phyloP scores from a whole-genome alignment of 2,888 invertebrate genomes.

The Andrena camellia region DNA sequence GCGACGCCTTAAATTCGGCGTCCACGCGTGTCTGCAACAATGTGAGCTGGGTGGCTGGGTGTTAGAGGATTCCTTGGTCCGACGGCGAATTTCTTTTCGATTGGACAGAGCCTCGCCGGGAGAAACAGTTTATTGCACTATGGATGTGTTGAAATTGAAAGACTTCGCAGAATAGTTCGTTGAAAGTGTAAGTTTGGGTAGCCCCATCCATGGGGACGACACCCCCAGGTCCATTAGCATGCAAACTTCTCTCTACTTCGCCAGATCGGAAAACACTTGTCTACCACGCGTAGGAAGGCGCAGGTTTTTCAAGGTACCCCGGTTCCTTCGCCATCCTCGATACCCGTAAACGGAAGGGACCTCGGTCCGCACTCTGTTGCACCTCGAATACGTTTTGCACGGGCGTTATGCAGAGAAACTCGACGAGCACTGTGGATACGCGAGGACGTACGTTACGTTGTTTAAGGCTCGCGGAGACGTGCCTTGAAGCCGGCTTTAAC shows the following conservation, averaged over 20 bases:
- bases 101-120: too few species aligned
- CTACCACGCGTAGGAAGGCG: constrained; percentile 27
- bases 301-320: too few species aligned
- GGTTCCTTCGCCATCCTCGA: neutral
- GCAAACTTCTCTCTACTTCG: neutral
- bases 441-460: neutral
- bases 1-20: neutral
- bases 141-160: too few species aligned
- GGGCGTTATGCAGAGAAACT: too few species aligned
- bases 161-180: too few species aligned
- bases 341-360: neutral
- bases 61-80: neutral
- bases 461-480: neutral
- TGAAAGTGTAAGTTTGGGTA: too few species aligned
- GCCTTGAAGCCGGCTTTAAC: neutral
- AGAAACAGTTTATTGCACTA: too few species aligned
- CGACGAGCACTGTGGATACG: too few species aligned
- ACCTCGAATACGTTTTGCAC: too few species aligned
- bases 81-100: too few species aligned
- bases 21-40: constrained; percentile 1
- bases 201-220: neutral
- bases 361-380: neutral
- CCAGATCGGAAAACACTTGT: constrained; percentile 29
- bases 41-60: neutral
- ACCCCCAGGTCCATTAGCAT: constrained; percentile 32